These are phyloP conservation scores for Trinorchestia longiramus DNA, from an alignment of 1,140 invertebrate species.

Conservation along the genomic window DNA sequence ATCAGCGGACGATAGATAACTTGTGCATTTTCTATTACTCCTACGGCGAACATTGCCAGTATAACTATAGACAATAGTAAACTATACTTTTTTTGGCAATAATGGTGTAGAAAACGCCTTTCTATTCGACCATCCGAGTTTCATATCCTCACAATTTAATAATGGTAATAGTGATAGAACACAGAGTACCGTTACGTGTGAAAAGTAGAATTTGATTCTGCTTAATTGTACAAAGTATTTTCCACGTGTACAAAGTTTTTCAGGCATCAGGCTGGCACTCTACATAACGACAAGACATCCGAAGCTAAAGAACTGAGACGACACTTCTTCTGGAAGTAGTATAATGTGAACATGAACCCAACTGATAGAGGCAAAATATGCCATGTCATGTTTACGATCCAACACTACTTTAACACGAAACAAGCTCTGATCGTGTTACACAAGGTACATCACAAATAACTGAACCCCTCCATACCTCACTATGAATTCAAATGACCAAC, in stretches of 20 bases:
- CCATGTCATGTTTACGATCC: background rate
- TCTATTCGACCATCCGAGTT: background rate
- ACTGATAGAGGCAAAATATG: background rate
- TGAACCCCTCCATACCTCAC: background rate
- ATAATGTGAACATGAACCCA: background rate
- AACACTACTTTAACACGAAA: background rate
- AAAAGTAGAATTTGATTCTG: background rate
- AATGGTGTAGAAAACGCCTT: too few relatives aligned
- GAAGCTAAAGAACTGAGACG: background rate
- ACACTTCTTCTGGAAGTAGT: background rate
- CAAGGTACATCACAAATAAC: background rate
- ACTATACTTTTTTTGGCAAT: too few relatives aligned
- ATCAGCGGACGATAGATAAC: too few relatives aligned
- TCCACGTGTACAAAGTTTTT: too few relatives aligned
- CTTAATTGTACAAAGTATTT: background rate
- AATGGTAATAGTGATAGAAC: background rate
- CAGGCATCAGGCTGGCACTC: background rate
- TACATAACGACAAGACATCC: background rate
- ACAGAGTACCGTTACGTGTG: background rate
- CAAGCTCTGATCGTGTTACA: background rate
- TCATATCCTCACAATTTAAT: background rate
- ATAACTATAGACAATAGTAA: too few relatives aligned
- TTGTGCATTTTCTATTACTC: too few relatives aligned
- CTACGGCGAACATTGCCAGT: too few relatives aligned
- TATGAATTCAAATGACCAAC: background rate